Percentiles rank a stretch among this genome's conserved stretches.
Evolutionary conservation across 2,888 invertebrate genomes (phyloP).

Genomic region (Tridacna gigas): DNA sequence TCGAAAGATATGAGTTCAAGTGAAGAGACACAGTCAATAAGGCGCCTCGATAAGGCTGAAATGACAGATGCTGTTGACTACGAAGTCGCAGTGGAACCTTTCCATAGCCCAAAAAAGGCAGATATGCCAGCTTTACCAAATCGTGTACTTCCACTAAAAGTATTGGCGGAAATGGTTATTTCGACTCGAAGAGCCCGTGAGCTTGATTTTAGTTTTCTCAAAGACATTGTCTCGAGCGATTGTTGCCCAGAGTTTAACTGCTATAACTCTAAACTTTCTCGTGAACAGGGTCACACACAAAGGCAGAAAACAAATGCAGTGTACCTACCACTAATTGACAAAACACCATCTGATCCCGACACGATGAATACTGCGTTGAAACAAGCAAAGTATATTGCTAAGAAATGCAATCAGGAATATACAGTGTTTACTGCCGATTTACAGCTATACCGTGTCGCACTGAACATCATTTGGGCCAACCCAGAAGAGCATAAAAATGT

Average conservation of each 20-base stretch:
- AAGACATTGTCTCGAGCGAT: neutral
- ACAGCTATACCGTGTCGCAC: constrained; percentile 62
- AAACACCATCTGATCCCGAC: constrained; percentile 52
- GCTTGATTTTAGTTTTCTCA: constrained; percentile 45
- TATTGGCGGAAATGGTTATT: neutral
- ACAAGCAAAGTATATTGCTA: constrained; percentile 40
- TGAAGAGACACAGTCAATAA: neutral
- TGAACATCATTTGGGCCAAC: constrained; percentile 63
- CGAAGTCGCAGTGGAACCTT: constrained; percentile 21
- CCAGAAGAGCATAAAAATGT: constrained; percentile 49
- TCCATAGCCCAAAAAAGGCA: constrained; percentile 31
- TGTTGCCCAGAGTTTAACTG: constrained; percentile 23
- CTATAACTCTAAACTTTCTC: constrained; percentile 18
- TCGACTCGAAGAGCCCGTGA: neutral
- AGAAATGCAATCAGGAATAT: constrained; percentile 39
- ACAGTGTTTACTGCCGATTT: constrained; percentile 54
- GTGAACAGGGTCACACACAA: constrained; percentile 40
- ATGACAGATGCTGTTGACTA: constrained; percentile 17
- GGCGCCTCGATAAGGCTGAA: constrained; percentile 4
- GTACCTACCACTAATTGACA: constrained; percentile 60
- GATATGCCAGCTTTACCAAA: constrained; percentile 18
- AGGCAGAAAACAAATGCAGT: constrained; percentile 51
- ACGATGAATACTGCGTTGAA: constrained; percentile 55
- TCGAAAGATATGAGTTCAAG: neutral
- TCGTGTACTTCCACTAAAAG: constrained; percentile 2